Evolutionary conservation across 2,797 vertebrate species (phyloP).

Genomic region (Paedocypris micromegethes): DNA sequence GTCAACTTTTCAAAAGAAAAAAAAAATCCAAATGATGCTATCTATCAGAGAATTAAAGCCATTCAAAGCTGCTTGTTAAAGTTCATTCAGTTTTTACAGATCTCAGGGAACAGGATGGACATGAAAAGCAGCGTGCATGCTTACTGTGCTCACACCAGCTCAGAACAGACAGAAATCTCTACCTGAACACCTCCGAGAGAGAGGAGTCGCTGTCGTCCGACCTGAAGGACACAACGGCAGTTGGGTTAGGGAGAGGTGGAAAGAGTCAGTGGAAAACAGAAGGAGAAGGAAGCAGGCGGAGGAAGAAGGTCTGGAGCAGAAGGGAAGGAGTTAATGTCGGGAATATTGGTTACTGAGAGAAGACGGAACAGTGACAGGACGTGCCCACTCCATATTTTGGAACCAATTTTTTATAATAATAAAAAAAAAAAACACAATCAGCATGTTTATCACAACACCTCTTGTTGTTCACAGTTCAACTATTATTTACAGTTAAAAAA

Average conservation of each 20-base stretch:
- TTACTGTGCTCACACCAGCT: conserved; percentile 47
- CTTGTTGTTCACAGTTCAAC: too few species aligned
- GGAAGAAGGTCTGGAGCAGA: conserved; percentile 51
- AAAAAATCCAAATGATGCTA: too few species aligned
- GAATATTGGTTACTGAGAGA: conserved; percentile 42
- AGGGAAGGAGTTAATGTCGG: conserved; percentile 48
- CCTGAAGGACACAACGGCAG: conserved; percentile 96
- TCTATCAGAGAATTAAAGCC: conserved; percentile 3
- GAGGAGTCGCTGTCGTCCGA: conserved; percentile 99
- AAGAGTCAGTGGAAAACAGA: conserved; percentile 46
- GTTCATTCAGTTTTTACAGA: conserved; percentile 52
- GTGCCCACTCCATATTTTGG: conserved; percentile 40
- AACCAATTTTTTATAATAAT: neutral
- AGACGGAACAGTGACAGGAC: conserved; percentile 43
- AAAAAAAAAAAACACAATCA: too few species aligned
- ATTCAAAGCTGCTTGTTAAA: conserved; percentile 36
- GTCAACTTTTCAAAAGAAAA: neutral
- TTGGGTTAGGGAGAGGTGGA: conserved; percentile 75
- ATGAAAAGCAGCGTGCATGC: conserved; percentile 57
- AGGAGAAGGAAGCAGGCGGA: conserved; percentile 44
- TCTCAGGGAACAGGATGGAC: conserved; percentile 41
- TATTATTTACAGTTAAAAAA: too few species aligned
- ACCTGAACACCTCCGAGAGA: conserved; percentile 99
- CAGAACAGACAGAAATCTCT: conserved; percentile 77
- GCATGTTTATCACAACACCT: too few species aligned